These are phyloP conservation scores for Tinamus major DNA, from an alignment of 2,797 vertebrate species.

Conservation along the genomic window DNA sequence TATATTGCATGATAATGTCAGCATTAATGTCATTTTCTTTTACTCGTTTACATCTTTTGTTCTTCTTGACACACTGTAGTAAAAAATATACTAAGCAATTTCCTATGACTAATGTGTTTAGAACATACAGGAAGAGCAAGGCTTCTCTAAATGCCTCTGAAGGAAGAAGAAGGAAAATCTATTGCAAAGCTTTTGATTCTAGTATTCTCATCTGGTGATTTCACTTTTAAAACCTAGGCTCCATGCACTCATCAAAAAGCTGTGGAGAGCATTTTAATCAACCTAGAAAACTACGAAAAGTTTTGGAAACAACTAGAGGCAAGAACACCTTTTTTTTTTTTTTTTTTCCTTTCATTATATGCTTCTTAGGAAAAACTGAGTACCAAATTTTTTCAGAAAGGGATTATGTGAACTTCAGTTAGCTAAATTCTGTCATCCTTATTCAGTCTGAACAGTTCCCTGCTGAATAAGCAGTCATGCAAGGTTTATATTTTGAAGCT, in stretches of 20 bases:
- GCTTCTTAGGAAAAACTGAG: not conserved
- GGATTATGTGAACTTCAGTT: not conserved
- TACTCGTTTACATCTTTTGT: not conserved
- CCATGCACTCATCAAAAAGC: not conserved
- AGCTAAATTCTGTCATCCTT: not conserved
- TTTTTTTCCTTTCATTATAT: not conserved
- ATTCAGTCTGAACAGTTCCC: not conserved
- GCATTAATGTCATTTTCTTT: not conserved
- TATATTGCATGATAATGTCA: not conserved
- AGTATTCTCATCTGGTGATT: not conserved
- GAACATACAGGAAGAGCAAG: not conserved
- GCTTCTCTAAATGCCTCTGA: not conserved
- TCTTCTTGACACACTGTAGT: rapidly evolving
- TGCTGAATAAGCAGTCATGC: not conserved
- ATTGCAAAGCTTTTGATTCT: not conserved
- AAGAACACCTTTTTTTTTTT: not conserved
- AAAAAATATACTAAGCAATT: not conserved
- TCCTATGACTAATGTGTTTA: not conserved
- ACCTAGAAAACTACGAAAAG: not conserved
- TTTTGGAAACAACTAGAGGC: not conserved
- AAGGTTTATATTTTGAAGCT: not conserved
- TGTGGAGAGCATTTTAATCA: not conserved
- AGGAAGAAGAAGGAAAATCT: not conserved
- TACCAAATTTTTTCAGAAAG: not conserved
- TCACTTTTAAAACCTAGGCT: not conserved